Conservation (phyloP, 2,113 vertebrate genomes). For the Procavia capensis region DNA sequence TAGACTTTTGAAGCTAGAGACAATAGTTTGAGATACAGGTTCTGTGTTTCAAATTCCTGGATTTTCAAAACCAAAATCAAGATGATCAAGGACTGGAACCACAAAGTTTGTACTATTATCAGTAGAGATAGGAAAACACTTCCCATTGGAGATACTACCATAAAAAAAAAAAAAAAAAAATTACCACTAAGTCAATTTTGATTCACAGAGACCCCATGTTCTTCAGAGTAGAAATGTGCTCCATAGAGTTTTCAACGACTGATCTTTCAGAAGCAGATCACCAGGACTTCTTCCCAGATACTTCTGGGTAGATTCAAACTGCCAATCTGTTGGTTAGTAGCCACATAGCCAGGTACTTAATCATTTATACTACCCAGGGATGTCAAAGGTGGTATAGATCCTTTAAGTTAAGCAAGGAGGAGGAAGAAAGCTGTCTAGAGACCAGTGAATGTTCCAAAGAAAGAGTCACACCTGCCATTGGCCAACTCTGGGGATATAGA, state of each 20-base stretch:
- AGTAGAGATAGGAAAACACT: background rate
- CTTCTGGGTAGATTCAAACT: too few species aligned
- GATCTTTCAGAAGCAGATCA: background rate
- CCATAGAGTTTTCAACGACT: background rate
- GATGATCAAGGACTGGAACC: background rate
- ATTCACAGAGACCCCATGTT: too few species aligned
- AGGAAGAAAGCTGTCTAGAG: background rate
- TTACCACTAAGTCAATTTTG: too few species aligned
- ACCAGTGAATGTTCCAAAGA: background rate
- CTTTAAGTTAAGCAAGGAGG: background rate
- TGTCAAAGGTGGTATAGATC: background rate
- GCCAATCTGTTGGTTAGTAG: background rate
- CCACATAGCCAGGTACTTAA: background rate
- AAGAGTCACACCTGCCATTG: background rate
- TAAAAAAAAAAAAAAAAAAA: too few species aligned
- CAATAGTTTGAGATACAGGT: background rate
- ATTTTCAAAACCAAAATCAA: slow-evolving; percentile 38
- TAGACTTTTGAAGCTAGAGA: slow-evolving; percentile 7
- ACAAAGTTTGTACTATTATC: background rate
- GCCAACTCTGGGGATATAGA: background rate
- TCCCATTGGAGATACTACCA: background rate
- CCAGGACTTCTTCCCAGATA: background rate
- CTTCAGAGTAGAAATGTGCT: background rate
- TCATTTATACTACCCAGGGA: background rate
- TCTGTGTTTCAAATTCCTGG: background rate